Evolutionary conservation across 1,140 invertebrate genomes (phyloP), one percentile per base, ranked within the genome.

Genomic region (Heliconius hewitsoni): DNA sequence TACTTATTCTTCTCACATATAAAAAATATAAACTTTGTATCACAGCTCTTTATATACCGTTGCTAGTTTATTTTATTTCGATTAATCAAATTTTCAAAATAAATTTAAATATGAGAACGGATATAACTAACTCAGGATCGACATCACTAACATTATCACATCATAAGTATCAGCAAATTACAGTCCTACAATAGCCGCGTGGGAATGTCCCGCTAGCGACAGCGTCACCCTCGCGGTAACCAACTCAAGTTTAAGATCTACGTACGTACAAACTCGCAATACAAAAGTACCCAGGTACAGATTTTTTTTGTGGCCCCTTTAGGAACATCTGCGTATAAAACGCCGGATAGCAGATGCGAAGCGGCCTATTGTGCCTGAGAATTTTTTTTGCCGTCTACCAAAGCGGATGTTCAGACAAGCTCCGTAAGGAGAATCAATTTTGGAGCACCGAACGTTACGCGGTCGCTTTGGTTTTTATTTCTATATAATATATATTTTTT

Each of bases 301-400:
- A 90, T 90, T 91, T 91, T 91, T 91, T 89, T 84, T 81, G 75
- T 81, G 73, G 82, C 81, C 80, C 86, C 82, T 84, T 85, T 86
- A 75, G 84, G 81, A 85, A 84, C 90, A 91, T 90, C 90, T 91
- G 90, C 88, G 85, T 84, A 86, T 84, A 86, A 87, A 86, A 84
- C 83, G 78, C 86, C 84, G 86, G 86, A 91, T 87, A 90, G 90
- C 90, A 91, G 90, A 90, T 91, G 90, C 81, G 83, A 87, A 84
- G 81, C 84, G 77, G 79, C 71, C 84, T 85, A 85, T 89, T 90
- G 86, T 89, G 85, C 79, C 71, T 78, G 71, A 74, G 79, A 70
- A 77, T 82, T 85, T 88, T 90, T 89, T 89, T 87, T 84, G 83
- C 82, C 83, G 76, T 79, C 81, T 84, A 81, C 81, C 78, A 80